phyloP scores from a whole-genome alignment of 2,797 vertebrate species.

The Pangasius mekongensis region DNA sequence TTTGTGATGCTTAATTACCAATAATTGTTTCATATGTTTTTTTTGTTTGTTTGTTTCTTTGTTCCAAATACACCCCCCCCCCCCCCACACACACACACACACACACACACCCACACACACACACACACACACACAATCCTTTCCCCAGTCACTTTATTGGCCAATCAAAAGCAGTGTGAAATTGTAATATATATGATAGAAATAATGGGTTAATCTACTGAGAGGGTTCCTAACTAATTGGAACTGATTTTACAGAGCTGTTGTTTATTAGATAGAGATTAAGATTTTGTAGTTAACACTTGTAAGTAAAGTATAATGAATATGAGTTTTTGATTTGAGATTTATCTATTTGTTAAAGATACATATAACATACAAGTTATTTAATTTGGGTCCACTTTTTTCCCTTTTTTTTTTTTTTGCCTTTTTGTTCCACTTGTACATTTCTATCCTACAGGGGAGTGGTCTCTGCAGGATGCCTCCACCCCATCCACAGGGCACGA shows the following conservation, averaged over 20 bases:
- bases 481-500: background rate
- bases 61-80: background rate
- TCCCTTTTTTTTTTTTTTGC: background rate
- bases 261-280: background rate
- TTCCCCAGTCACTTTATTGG: background rate
- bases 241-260: background rate
- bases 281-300: background rate
- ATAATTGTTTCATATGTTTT: conserved; percentile 79
- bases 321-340: background rate
- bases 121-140: no score
- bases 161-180: background rate
- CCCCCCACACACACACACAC: no score
- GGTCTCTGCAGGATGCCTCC: background rate
- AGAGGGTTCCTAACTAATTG: background rate
- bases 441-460: background rate
- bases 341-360: background rate
- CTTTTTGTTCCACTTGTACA: background rate
- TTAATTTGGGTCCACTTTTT: background rate
- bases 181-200: background rate
- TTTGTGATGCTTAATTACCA: conserved; percentile 81
- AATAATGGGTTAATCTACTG: background rate
- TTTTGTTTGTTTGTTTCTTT: background rate
- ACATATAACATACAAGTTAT: background rate
- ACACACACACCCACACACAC: no score
- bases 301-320: background rate